Evolutionary conservation across 2,113 vertebrate genomes (phyloP), one percentile per base, ranked within the genome.

Genomic region (Brienomyrus brachyistius): DNA sequence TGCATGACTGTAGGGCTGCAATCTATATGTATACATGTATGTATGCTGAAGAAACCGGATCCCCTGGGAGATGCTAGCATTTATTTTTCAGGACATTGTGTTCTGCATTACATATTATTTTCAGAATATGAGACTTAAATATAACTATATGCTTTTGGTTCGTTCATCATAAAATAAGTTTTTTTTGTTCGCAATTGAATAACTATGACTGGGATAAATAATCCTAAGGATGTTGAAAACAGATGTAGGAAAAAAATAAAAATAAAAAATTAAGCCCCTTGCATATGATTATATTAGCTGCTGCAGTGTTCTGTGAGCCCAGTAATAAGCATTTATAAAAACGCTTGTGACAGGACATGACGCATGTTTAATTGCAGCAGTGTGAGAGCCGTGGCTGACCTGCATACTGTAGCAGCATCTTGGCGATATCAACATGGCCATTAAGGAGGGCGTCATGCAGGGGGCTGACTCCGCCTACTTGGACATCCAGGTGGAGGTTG

Each of bases 381-480:
- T 84, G 86, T 43, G 47, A 17, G 23, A 45, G 17, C 40, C 31
- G 43, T 4, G 31, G 96, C 97, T 96, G 91, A 98, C 98, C 97
- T 93, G 96, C 97, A 59, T 95, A 94, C 93, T 96, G 96, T 91
- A 99, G 96, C 0, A 99, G 96, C 94, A 99, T 94, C 95, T 96
- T 97, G 95, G 96, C 97, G 92, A 99, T 98, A 91, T 97, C 96
- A 89, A 96, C 91, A 91, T 99, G 97, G 94, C 97, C 96, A 87
- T 97, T 98, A 92, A 95, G 94, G 92, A 99, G 94, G 70, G 98
- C 97, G 90, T 99, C 97, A 51, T 98, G 97, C 93, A 99, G 97
- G 83, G 98, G 98, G 94, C 97, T 99, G 93, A 98, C 95, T 93
- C 98, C 98, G 13, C 96, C 95, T 94, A 98, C 97, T 96, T 97